A percentile compares a stretch with the other conserved stretches of the same genome.
These are phyloP conservation scores for Gymnogyps californianus DNA, from an alignment of 2,113 vertebrate species.

Conservation along the genomic window DNA sequence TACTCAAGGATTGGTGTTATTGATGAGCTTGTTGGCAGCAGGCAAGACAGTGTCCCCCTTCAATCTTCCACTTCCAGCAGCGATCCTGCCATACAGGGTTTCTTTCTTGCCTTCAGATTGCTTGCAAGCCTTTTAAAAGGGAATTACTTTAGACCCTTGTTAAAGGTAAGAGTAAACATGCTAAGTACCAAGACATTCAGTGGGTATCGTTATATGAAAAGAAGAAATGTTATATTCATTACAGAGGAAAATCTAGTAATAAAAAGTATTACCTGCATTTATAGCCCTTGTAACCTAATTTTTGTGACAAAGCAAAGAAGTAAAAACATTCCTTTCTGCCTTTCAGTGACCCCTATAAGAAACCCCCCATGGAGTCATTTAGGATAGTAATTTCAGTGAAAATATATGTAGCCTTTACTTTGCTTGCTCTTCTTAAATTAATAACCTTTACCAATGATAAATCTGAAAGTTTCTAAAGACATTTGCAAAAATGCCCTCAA, in stretches of 20 bases:
- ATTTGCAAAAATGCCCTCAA: constrained; percentile 34
- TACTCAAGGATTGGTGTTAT: background rate
- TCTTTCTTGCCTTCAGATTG: constrained; percentile 4
- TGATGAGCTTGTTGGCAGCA: background rate
- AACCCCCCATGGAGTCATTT: constrained; percentile 76
- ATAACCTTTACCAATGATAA: constrained; percentile 36
- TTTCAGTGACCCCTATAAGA: constrained; percentile 78
- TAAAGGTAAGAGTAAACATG: constrained; percentile 51
- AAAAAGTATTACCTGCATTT: constrained; percentile 79
- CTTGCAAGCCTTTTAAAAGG: constrained; percentile 17
- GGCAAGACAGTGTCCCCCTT: background rate
- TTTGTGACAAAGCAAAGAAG: constrained; percentile 75
- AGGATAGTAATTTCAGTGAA: constrained; percentile 75
- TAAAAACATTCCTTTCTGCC: constrained; percentile 79
- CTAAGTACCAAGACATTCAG: constrained; percentile 48
- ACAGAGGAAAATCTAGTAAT: constrained; percentile 73
- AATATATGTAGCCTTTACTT: constrained; percentile 56
- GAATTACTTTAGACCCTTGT: constrained; percentile 47
- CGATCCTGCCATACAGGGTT: background rate
- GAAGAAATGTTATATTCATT: constrained; percentile 67
- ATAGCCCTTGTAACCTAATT: constrained; percentile 73
- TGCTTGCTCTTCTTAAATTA: constrained; percentile 67
- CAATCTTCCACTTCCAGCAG: background rate
- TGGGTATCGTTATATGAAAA: constrained; percentile 38
- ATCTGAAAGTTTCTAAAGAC: constrained; percentile 44